Evolutionary conservation across 1,140 invertebrate species (phyloP).

Genomic region (Cheumatopsyche charites): DNA sequence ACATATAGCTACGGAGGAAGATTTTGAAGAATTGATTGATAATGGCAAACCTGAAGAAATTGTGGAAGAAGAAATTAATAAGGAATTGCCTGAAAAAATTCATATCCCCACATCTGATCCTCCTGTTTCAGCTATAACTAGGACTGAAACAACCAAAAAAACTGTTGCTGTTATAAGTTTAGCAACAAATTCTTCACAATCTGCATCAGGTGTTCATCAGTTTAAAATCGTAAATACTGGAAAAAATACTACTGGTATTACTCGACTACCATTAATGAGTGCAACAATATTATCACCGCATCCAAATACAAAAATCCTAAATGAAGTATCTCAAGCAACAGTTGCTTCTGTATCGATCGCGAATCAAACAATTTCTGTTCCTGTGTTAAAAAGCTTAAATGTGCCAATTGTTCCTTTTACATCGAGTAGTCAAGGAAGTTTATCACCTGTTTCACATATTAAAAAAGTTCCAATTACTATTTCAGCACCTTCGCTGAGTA

Average conservation of each 20-base stretch:
- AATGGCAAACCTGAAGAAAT: slow-evolving; percentile 62
- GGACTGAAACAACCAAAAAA: slow-evolving; percentile 60
- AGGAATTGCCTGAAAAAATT: slow-evolving; percentile 47
- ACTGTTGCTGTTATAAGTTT: slow-evolving; percentile 61
- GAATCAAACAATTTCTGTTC: slow-evolving; percentile 67
- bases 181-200: slow-evolving; percentile 53
- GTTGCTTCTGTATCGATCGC: slow-evolving; percentile 65
- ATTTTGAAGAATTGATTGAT: slow-evolving; percentile 67
- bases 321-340: slow-evolving; percentile 60
- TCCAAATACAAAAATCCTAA: slow-evolving; percentile 58
- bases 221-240: slow-evolving; percentile 59
- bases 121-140: slow-evolving; percentile 47
- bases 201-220: slow-evolving; percentile 54
- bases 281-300: slow-evolving; percentile 57
- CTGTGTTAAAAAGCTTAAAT: slow-evolving; percentile 62
- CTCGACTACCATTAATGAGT: slow-evolving; percentile 56
- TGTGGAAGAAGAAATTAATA: slow-evolving; percentile 51
- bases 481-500: slow-evolving; percentile 51
- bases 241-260: slow-evolving; percentile 51
- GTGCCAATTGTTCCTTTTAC: slow-evolving; percentile 55
- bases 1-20: slow-evolving; percentile 66
- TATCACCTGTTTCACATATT: slow-evolving; percentile 51
- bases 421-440: slow-evolving; percentile 38
- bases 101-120: slow-evolving; percentile 42
- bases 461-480: slow-evolving; percentile 54